Base-by-base conservation (phyloP, 2,797 vertebrate genomes). In the Manis pentadactyla region DNA sequence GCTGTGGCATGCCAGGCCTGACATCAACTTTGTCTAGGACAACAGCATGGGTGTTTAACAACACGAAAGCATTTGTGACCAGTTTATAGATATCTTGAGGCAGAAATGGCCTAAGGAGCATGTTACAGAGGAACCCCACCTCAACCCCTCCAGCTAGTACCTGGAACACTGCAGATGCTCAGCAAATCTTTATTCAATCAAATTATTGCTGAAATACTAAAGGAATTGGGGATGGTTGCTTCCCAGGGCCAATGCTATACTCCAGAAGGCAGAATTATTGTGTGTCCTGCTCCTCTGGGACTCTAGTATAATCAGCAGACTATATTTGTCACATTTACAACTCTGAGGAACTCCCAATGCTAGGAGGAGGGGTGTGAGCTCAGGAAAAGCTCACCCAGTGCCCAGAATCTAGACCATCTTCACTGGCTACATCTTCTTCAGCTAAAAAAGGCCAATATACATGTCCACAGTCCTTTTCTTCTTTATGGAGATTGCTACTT, bases 281-380 rank as follows among this genome's bases (percentile, higher is more conserved):
- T 0, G 0, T 14, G 82, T 64, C 59, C 51, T 49, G 55, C 59
- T 59, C 63, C 61, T 78, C 39, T 31, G 61, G 73, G 57, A 74
- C n/a, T 23, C 51, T 55, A 11, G 14, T 9, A 57, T 7, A 14
- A 10, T 64, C 27, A 11, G 63, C 1, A 77, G 66, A 27, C 3
- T 0, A 0, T 4, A 25, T n/a, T 12, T 42, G 15, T 82, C 73
- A 49, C 1, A 0, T 42, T 27, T 6, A 8, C 2, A 51, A 27
- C 34, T 37, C 8, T 0, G 0, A 85, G 39, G 39, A 31, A 7
- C 10, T 42, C 85, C 27, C 23, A 2, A n/a, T 66, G 57, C 63
- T 7, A 21, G 51, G 71, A 49, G 8, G 7, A 51, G 61, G 85
- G 53, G 63, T 11, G 7, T n/a, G 82, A 73, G 53, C 29, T 63